Conservation (phyloP, 2,888 invertebrate species). For the Drosophila pseudotakahashii region DNA sequence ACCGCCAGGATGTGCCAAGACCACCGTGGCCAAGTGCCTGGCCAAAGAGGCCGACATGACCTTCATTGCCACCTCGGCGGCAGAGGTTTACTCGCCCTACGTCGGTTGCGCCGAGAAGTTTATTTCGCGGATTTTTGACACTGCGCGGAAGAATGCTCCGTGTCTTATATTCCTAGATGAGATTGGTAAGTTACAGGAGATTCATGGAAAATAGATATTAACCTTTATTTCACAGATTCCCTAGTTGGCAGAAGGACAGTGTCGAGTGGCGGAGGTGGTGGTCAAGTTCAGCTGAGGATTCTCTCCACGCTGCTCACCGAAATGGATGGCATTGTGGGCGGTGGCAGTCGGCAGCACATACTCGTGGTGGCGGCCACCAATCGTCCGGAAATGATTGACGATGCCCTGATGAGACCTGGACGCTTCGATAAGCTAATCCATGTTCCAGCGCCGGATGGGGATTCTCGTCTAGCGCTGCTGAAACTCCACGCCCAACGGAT, state of each 20-base stretch:
- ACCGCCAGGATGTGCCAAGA: constrained; percentile 89
- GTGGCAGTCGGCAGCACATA: constrained; percentile 79
- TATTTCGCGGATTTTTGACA: constrained; percentile 86
- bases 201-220: neutral
- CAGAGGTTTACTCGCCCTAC: constrained; percentile 88
- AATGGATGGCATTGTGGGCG: constrained; percentile 87
- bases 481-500: constrained; percentile 84
- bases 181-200: constrained; percentile 84
- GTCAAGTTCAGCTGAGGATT: constrained; percentile 86
- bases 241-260: constrained; percentile 84
- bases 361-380: constrained; percentile 88
- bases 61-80: constrained; percentile 86
- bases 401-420: constrained; percentile 87
- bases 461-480: constrained; percentile 85
- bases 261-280: constrained; percentile 62
- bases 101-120: constrained; percentile 88
- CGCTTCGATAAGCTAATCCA: constrained; percentile 87
- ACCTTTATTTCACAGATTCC: constrained; percentile 81
- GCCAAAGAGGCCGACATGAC: constrained; percentile 86
- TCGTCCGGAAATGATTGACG: constrained; percentile 87
- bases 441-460: constrained; percentile 86
- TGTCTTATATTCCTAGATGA: constrained; percentile 88
- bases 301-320: constrained; percentile 87
- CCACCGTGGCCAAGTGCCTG: constrained; percentile 86
- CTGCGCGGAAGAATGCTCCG: constrained; percentile 87